Percentiles rank a stretch among this genome's conserved stretches.
Evolutionary conservation across 2,888 invertebrate genomes (phyloP).

Genomic region (Morpho deidamia): DNA sequence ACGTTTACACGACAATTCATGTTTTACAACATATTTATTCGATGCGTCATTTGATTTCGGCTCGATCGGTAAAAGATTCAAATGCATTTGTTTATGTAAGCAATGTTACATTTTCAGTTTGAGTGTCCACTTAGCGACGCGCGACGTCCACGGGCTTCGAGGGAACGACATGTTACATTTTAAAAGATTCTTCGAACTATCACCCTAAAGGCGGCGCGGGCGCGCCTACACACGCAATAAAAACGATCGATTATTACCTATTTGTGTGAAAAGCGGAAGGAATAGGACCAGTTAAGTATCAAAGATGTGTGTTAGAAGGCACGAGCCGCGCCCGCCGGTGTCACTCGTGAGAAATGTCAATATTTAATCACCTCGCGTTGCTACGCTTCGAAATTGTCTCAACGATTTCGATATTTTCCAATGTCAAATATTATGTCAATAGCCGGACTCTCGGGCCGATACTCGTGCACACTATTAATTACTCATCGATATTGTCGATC

Average conservation of each 20-base stretch:
- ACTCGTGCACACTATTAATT: slow-evolving; percentile 34
- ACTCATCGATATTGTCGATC: slow-evolving; percentile 31
- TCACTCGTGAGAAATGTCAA: slow-evolving; percentile 74
- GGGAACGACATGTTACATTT: slow-evolving; percentile 50
- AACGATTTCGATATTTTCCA: slow-evolving; percentile 71
- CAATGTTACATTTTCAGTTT: slow-evolving; percentile 37
- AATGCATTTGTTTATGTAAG: slow-evolving; percentile 7
- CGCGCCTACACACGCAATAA: slow-evolving; percentile 69
- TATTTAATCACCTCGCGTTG: slow-evolving; percentile 62
- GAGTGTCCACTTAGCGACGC: slow-evolving; percentile 56
- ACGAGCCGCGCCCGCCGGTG: slow-evolving; percentile 57
- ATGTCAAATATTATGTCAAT: slow-evolving; percentile 61
- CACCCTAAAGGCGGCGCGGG: slow-evolving; percentile 40
- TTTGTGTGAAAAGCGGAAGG: slow-evolving; percentile 77
- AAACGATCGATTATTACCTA: slow-evolving; percentile 76
- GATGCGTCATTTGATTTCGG: slow-evolving; percentile 30
- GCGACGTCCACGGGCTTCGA: slow-evolving; percentile 43
- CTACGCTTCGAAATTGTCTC: slow-evolving; percentile 73
- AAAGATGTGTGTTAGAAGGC: slow-evolving; percentile 45
- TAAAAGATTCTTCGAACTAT: slow-evolving; percentile 67
- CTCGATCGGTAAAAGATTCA: slow-evolving; percentile 12
- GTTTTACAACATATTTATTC: slow-evolving; percentile 30
- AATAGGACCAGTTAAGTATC: slow-evolving; percentile 45
- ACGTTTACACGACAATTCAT: slow-evolving; percentile 52
- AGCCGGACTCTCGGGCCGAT: slow-evolving; percentile 33